These are phyloP conservation scores for Tipula unca DNA, from an alignment of 2,888 invertebrate genomes.

Conservation along the genomic window DNA sequence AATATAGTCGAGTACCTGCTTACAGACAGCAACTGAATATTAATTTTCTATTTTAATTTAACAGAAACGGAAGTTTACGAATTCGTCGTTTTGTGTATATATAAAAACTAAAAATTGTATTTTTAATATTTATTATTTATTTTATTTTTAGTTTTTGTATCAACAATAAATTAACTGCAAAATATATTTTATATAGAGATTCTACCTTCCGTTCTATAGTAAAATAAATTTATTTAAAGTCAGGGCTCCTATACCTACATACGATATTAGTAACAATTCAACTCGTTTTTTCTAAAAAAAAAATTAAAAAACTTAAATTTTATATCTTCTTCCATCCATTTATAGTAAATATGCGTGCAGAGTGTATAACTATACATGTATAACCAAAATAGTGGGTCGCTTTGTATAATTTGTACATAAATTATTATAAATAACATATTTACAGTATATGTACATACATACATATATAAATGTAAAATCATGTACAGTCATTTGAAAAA, in stretches of 20 bases:
- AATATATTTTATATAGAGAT: not conserved
- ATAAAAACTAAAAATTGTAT: not conserved
- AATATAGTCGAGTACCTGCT: not conserved
- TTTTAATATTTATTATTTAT: not conserved
- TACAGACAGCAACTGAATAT: not conserved
- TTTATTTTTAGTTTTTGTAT: not conserved
- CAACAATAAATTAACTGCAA: not conserved
- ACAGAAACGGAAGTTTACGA: not conserved
- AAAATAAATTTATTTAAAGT: no score
- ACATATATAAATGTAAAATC: no score
- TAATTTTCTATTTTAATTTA: not conserved
- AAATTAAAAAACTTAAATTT: not conserved
- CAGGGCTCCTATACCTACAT: no score
- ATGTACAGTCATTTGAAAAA: not conserved
- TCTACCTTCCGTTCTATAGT: not conserved
- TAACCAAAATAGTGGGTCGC: not conserved
- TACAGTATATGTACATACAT: no score
- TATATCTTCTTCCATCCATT: not conserved
- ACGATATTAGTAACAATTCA: not conserved
- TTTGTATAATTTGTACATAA: not conserved
- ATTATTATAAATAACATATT: not conserved
- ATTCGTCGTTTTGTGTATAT: not conserved
- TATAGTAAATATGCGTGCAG: not conserved
- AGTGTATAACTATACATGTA: no score
- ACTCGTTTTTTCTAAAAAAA: not conserved